Percentiles rank a stretch among this genome's conserved stretches.
These are phyloP conservation scores for Theretra japonica DNA, from an alignment of 2,888 invertebrate genomes.

Conservation along the genomic window DNA sequence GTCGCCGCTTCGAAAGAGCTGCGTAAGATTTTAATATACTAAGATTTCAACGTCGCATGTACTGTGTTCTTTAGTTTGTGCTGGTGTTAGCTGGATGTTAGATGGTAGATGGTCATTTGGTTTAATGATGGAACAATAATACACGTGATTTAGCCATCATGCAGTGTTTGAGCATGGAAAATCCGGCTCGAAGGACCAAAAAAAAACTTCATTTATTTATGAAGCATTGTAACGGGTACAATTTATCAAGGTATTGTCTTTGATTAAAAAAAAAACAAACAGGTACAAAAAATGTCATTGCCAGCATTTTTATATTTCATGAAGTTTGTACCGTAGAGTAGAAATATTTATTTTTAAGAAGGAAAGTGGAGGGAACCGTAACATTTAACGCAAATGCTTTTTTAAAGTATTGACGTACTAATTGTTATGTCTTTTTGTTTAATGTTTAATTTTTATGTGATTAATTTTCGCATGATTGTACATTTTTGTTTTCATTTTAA, in stretches of 20 bases:
- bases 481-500: constrained; percentile 5
- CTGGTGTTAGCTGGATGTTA: neutral
- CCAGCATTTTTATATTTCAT: neutral
- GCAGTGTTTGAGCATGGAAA: neutral
- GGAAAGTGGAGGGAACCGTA: constrained; percentile 10
- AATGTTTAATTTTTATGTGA: constrained; percentile 28
- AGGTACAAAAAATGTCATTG: neutral
- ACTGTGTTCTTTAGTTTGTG: neutral
- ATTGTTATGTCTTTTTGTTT: neutral
- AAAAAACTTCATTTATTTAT: neutral
- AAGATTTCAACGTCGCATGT: constrained; percentile 10
- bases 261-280: neutral
- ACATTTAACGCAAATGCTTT: constrained; percentile 15
- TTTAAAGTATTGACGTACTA: constrained; percentile 13
- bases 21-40: constrained; percentile 60
- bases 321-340: neutral
- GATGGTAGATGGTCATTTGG: neutral
- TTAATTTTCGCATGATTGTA: constrained; percentile 30
- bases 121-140: neutral
- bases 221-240: neutral
- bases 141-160: neutral
- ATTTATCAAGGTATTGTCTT: no score
- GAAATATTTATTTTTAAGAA: neutral
- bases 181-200: constrained; percentile 9
- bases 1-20: constrained; percentile 62